Evolutionary conservation across 2,113 vertebrate genomes (phyloP), one percentile per base, ranked within the genome.

Genomic region (Siniperca knerii): DNA sequence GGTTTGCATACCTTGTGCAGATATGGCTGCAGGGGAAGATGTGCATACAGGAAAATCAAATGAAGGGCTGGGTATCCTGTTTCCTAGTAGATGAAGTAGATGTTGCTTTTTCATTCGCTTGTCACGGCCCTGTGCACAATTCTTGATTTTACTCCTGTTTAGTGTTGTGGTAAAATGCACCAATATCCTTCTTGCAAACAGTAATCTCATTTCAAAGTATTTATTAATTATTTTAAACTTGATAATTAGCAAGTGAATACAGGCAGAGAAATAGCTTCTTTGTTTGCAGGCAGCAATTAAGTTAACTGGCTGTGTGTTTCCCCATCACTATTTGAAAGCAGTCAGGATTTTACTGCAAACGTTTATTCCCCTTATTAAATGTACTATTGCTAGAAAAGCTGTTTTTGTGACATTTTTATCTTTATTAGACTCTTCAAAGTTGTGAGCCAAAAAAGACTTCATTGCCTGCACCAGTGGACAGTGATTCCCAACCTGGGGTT

Each of bases 1-100:
- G 89, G 80, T 82, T 73, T 60, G 20, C 50, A 64, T 92, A 90
- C 85, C 88, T 87, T 84, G 60, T 69, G 44, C 76, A 8, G 81
- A 81, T 83, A 84, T 57, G 57, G 70, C 91, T 87, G 71, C 12
- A 60, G 78, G 84, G 33, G 25, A 60, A 12, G 50, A 83, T 57
- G 73, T 66, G 64, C 68, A 13, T 70, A 60, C 33, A 82, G 74
- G 37, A 50, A 75, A 77, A 16, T 75, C 58, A 69, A 60, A 90
- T 89, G 73, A 79, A 81, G 18, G 29, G 20, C 75, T 48, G 33
- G 0, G 16, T 54, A 7, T 82, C 15, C 55, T 44, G 35, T 42
- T 54, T 66, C 6, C 42, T 23, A 0, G 20, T n/a, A 50, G 57
- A 82, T 66, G 66, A 37, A 37, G 40, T 29, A 11, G n/a, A 64